Base-by-base conservation (phyloP, 2,888 invertebrate species). In the Rhingia rostrata region DNA sequence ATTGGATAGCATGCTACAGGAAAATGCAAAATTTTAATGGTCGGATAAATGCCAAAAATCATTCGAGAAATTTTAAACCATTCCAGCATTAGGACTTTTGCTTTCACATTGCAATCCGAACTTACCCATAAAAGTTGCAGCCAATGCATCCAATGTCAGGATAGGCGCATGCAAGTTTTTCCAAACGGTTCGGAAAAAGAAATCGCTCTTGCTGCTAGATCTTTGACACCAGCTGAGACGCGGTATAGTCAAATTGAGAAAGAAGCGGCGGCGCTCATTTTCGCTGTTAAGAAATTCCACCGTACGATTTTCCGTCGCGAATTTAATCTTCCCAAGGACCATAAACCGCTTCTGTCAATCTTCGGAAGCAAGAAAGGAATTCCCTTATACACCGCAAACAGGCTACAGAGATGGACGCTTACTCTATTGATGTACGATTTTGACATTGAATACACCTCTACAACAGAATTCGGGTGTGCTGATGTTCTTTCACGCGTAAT, bases 101-200 rank as follows among this genome's bases (percentile, higher is more conserved):
- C 63, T 86, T 2, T 79, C 78, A 0, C 66, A 80, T 61, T 80
- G 35, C 54, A 54, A 85, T 51, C 74, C 80, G 37, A 45, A 9
- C 4, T 33, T 69, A 2, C 67, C 78, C 6, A 84, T 79, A 3
- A 69, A 41, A 56, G 64, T 64, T 7, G 67, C 69, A 10, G 74
- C 73, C 12, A 69, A 79, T 30, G 78, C 74, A 12, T 84, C 78
- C 9, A 63, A 45, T 9, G 39, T 58, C 45, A 73, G 82, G 2
- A 9, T 82, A 12, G 70, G 77, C 12, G 74, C 67, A 43, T 43
- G 43, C 37, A 47, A 54, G 12, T 22, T 39, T 53, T 87, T 61
- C 85, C 77, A 61, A 87, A 89, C 86, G 88, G 89, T 47, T 75
- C 82, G 47, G 87, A 88, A 67, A 86, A 87, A 86, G 88, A 88